Evolutionary conservation across 1,140 invertebrate species (phyloP).

Genomic region (Diorhabda carinulata): DNA sequence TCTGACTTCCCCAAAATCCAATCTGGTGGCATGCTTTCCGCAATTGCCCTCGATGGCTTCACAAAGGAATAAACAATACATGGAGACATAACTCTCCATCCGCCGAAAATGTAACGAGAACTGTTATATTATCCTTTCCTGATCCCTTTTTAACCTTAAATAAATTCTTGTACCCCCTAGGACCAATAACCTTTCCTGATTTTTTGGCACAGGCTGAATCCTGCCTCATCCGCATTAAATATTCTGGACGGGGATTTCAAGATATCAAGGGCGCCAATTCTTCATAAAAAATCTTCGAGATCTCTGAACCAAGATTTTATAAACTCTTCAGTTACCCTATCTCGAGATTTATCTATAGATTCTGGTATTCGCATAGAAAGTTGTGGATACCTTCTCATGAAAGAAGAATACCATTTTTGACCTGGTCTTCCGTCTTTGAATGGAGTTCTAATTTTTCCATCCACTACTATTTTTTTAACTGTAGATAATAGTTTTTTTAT

Average conservation of each 20-base stretch:
- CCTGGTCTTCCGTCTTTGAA: too few relatives aligned
- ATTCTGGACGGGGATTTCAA: too few relatives aligned
- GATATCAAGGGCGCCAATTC: too few relatives aligned
- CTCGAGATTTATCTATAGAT: too few relatives aligned
- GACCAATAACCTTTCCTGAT: slow-evolving; percentile 35
- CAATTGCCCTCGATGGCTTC: slow-evolving; percentile 14
- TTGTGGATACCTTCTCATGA: too few relatives aligned
- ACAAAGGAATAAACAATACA: slow-evolving; percentile 31
- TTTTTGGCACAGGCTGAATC: slow-evolving; percentile 36
- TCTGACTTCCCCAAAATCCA: slow-evolving; percentile 42
- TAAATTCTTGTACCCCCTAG: slow-evolving; percentile 35
- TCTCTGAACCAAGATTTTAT: too few relatives aligned
- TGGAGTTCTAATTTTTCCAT: slow-evolving; percentile 10
- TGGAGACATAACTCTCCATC: slow-evolving; percentile 10
- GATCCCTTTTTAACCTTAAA: slow-evolving; percentile 28
- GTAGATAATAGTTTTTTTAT: not conserved
- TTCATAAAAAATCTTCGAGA: too few relatives aligned
- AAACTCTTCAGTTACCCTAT: too few relatives aligned
- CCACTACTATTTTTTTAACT: not conserved
- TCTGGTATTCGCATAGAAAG: too few relatives aligned
- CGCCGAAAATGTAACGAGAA: too few relatives aligned
- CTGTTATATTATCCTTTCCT: too few relatives aligned
- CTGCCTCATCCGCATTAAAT: slow-evolving; percentile 23
- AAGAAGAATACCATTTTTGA: too few relatives aligned
- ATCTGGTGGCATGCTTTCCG: slow-evolving; percentile 27